phyloP scores from a whole-genome alignment of 2,888 invertebrate species.

The Zeuzera pyrina region DNA sequence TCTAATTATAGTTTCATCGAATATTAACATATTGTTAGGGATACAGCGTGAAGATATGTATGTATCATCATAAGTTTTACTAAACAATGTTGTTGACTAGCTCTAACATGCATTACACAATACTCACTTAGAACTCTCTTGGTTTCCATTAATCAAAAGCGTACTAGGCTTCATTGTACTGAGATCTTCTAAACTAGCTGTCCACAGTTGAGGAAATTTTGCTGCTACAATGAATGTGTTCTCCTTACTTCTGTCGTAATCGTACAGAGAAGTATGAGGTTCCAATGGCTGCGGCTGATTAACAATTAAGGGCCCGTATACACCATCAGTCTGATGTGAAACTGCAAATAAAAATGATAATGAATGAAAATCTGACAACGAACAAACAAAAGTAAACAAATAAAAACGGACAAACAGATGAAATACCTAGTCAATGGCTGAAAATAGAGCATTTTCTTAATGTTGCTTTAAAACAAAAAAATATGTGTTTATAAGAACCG shows the following conservation, averaged over 20 bases:
- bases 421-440: too few species aligned
- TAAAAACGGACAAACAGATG: too few species aligned
- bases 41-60: too few species aligned
- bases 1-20: constrained; percentile 4
- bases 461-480: too few species aligned
- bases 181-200: constrained; percentile 60
- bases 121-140: constrained; percentile 45
- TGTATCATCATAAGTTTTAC: too few species aligned
- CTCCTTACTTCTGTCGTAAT: constrained; percentile 57
- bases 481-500: too few species aligned
- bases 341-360: constrained; percentile 44
- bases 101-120: background rate
- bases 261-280: constrained; percentile 48
- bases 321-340: constrained; percentile 73
- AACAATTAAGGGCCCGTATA: constrained; percentile 72
- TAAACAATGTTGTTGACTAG: too few species aligned
- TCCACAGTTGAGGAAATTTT: constrained; percentile 67
- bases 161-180: constrained; percentile 47
- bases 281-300: constrained; percentile 61
- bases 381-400: constrained; percentile 2
- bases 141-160: constrained; percentile 40
- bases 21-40: too few species aligned
- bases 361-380: constrained; percentile 6
- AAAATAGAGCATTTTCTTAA: too few species aligned
- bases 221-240: constrained; percentile 62